Evolutionary conservation across 2,888 invertebrate genomes (phyloP).

Genomic region (Stegophylla sp.): DNA sequence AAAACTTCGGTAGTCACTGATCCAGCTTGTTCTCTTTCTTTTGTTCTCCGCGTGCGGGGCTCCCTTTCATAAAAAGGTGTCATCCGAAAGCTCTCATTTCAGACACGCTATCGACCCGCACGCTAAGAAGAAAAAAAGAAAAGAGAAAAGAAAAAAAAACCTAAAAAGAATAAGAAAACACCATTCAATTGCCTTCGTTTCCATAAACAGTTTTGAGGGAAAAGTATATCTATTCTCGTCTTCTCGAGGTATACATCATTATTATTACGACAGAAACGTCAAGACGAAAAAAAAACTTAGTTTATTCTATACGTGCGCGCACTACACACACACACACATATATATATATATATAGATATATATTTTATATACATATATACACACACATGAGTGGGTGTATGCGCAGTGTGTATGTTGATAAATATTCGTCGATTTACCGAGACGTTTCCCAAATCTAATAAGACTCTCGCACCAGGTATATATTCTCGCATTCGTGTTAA

Average conservation of each 20-base stretch:
- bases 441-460: slow-evolving; percentile 52
- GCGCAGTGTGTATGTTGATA: slow-evolving; percentile 8
- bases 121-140: neutral
- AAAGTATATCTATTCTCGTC: slow-evolving; percentile 36
- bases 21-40: slow-evolving; percentile 43
- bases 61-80: slow-evolving; percentile 48
- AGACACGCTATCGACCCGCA: slow-evolving; percentile 29
- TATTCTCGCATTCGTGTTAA: slow-evolving; percentile 24
- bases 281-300: slow-evolving; percentile 22
- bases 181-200: slow-evolving; percentile 52
- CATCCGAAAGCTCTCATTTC: slow-evolving; percentile 40
- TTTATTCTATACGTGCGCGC: neutral
- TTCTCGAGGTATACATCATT: slow-evolving; percentile 47
- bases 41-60: slow-evolving; percentile 38
- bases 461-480: slow-evolving; percentile 26
- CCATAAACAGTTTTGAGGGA: slow-evolving; percentile 53
- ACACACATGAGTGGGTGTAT: neutral
- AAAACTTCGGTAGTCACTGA: slow-evolving; percentile 48
- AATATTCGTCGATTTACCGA: slow-evolving; percentile 52
- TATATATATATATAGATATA: neutral
- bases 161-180: slow-evolving; percentile 31
- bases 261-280: slow-evolving; percentile 42
- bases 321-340: no score
- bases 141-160: neutral
- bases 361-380: neutral